phyloP scores from a whole-genome alignment of 2,797 vertebrate genomes.

The Neosilurus hyrtlii region DNA sequence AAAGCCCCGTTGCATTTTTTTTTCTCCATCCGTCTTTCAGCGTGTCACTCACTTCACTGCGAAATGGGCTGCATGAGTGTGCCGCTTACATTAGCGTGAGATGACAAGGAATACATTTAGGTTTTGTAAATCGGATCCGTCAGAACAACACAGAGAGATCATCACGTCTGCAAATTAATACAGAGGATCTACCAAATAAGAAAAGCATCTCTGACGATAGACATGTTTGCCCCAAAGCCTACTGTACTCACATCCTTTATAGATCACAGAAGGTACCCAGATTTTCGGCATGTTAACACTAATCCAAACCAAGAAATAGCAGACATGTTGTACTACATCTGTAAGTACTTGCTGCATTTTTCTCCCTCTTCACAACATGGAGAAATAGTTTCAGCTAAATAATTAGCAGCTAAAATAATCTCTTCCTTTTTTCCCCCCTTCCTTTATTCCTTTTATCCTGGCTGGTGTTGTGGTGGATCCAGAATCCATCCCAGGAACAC shows the following conservation, averaged over 20 bases:
- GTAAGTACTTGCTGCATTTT: background rate
- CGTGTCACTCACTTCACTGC: constrained; percentile 3
- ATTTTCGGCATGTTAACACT: background rate
- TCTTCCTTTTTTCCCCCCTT: too few relatives aligned
- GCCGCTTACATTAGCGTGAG: constrained; percentile 5
- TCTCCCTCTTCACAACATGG: too few relatives aligned
- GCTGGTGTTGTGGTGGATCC: background rate
- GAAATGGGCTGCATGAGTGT: constrained; percentile 1
- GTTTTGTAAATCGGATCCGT: constrained; percentile 20
- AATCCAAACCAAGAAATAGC: background rate
- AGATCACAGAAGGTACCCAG: constrained; percentile 3
- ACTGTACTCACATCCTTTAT: background rate
- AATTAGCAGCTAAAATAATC: background rate
- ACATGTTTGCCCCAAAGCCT: background rate
- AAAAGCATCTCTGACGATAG: background rate
- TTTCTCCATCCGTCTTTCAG: constrained; percentile 32
- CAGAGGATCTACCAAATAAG: background rate
- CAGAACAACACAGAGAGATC: constrained; percentile 14
- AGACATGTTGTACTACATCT: background rate
- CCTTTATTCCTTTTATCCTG: background rate
- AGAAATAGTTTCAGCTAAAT: too few relatives aligned
- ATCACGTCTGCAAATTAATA: constrained; percentile 29
- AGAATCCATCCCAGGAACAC: background rate
- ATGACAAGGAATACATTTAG: constrained; percentile 16
- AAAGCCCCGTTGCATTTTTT: constrained; percentile 8